Evolutionary conservation across 2,888 invertebrate genomes (phyloP), one percentile per base, ranked within the genome.

Genomic region (Dusona sp.): DNA sequence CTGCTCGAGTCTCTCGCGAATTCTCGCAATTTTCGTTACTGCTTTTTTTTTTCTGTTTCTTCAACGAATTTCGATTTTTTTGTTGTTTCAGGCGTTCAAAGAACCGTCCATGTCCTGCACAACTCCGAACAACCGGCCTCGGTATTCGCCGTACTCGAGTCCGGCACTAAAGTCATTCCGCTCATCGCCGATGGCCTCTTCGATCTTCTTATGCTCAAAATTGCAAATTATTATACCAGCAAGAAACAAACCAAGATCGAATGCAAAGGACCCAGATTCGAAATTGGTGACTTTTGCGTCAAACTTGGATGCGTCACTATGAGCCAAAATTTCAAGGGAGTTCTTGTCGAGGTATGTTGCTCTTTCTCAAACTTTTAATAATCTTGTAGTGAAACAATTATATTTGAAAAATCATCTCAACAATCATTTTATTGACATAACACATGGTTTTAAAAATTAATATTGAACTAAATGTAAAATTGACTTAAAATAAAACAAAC

Each of bases 81-180:
- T 81, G 16, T 22, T 83, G 57, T 92, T 91, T 19, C 94, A 96
- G 98, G 97, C 6, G 96, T 96, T 70, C 97, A 97, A 85, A 96
- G 97, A 91, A 97, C 97, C 0, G 97, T 99, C 0, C 98, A 99
- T 94, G 97, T 99, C n/a, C 95, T 99, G 11, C 99, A 99, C 95
- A 98, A 99, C 94, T 98, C 98, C 0, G 99, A 99, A 93, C 98
- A 98, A 92, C 99, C 99, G 0, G 98, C 98, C 0, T 98, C 99
- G 0, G 98, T 98, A 3, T 99, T 99, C 94, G 97, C 98, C 11
- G 96, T 99, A 42, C 95, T 99, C 9, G 99, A 99, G 91, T 97
- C 97, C 74, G 98, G 98, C 0, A 96, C 96, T 16, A 98, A 98
- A 93, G 97, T 97, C 85, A 97, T 98, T 45, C 97, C 98, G 2